Conservation (phyloP, 2,113 vertebrate species). For the Grantiella picta region DNA sequence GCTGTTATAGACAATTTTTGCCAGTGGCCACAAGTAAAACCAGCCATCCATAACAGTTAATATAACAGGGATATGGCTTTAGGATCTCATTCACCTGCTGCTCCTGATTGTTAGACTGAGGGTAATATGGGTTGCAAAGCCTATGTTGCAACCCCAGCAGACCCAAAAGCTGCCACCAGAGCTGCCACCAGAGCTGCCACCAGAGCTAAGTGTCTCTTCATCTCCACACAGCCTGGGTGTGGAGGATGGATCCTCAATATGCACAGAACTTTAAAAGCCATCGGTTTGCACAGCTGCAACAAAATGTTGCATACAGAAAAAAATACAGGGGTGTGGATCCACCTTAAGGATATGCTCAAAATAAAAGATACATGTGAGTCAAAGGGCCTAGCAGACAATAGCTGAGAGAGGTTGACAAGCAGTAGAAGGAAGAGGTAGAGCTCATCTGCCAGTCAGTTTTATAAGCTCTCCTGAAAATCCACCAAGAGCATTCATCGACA, state of each 20-base stretch:
- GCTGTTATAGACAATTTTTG: neutral
- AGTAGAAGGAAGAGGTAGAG: neutral
- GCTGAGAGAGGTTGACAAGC: neutral
- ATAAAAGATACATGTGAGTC: neutral
- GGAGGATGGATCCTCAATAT: neutral
- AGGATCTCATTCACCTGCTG: neutral
- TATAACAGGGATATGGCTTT: neutral
- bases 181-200: too few species aligned
- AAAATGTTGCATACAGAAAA: neutral
- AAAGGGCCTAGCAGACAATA: neutral
- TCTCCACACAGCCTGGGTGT: neutral
- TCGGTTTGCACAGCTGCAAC: accelerated
- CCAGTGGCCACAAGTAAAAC: neutral
- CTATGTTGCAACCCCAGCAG: neutral
- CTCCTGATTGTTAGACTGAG: neutral
- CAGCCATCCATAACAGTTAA: neutral
- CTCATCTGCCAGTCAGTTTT: neutral
- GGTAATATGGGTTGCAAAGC: neutral
- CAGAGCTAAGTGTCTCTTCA: neutral
- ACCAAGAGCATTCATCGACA: neutral
- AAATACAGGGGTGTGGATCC: neutral
- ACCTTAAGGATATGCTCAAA: neutral
- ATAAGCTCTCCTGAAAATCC: neutral
- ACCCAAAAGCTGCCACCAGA: neutral
- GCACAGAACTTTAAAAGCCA: neutral